Percentiles rank a stretch among this genome's conserved stretches.
Evolutionary conservation across 2,888 invertebrate species (phyloP).

Genomic region (Drosophila sordidapex): DNA sequence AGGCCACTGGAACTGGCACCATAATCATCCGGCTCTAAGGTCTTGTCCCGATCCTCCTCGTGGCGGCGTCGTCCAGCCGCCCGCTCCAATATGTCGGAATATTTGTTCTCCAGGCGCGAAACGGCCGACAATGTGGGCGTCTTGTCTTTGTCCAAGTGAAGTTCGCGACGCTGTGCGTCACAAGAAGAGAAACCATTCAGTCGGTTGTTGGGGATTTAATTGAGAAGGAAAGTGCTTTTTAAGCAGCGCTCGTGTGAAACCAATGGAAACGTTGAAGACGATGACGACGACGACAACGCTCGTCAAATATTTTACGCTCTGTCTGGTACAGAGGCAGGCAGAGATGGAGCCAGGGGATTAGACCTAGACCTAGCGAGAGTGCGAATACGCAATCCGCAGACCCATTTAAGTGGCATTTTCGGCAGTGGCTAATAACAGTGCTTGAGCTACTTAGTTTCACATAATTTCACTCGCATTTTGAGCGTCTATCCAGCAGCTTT

Average conservation of each 20-base stretch:
- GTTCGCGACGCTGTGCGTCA: conserved; percentile 76
- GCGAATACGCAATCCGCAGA: conserved; percentile 21
- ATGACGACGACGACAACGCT: conserved; percentile 23
- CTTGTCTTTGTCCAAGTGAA: conserved; percentile 83
- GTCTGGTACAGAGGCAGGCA: conserved; percentile 40
- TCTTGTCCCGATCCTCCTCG: conserved; percentile 88
- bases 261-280: conserved; percentile 64
- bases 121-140: conserved; percentile 86
- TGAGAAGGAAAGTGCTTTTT: conserved; percentile 72
- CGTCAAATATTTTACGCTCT: conserved; percentile 65
- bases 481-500: conserved; percentile 54
- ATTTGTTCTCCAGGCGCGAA: conserved; percentile 91
- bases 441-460: conserved; percentile 55
- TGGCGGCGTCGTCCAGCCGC: conserved; percentile 87
- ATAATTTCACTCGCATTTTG: conserved; percentile 63
- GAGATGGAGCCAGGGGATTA: conserved; percentile 26
- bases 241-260: conserved; percentile 76
- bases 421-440: conserved; percentile 71
- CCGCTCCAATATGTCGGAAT: conserved; percentile 90
- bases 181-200: conserved; percentile 64
- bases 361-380: conserved; percentile 29
- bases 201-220: conserved; percentile 48
- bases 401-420: conserved; percentile 68
- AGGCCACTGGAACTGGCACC: conserved; percentile 83
- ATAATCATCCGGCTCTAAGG: conserved; percentile 87